Evolutionary conservation across 1,140 invertebrate genomes (phyloP), one percentile per base, ranked within the genome.

Genomic region (Holcopasites calliopsidis): DNA sequence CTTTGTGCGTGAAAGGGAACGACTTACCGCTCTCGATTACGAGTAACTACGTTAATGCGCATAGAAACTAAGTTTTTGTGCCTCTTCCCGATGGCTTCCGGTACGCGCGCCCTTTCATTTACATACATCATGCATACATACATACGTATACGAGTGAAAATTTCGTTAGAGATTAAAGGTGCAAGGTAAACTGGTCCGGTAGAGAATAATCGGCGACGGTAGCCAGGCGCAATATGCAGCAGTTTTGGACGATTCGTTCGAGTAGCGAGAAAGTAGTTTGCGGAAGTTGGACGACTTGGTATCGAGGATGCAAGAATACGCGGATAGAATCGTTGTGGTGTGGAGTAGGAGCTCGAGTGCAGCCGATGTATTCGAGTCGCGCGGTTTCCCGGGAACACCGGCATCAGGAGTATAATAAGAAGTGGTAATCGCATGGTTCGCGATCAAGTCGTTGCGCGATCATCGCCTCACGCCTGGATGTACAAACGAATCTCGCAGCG

Each of bases 401-500:
- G 28, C 11, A 21, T 21, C 11, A 6, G n/a, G 23, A 23, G 38
- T 62, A 8, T 7, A 10, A 3, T 2, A 31, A 57, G 42, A 35
- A 40, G n/a, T 13, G 7, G 49, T n/a, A 16, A 66, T 38, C 11
- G 33, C 31, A 16, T 49, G 6, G 18, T 40, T 40, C 35, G 49
- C 31, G 58, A 23, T 62, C 44, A 13, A n/a, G n/a, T n/a, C n/a
- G n/a, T n/a, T 21, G 55, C 57, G 23, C n/a, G 26, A 31, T 33
- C 68, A 40, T 18, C 57, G 11, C 11, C 33, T 44, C n/a, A 57
- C 10, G 38, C 55, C 64, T 57, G 54, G 61, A 66, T 71, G 42
- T 61, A 60, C 38, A 75, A 66, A 68, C 42, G 49, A 49, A 49
- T 72, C 61, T 75, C 50, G 76, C 72, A 50, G 65, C 35, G 35